Evolutionary conservation across 2,888 invertebrate genomes (phyloP).

Genomic region (Nomada fucata): DNA sequence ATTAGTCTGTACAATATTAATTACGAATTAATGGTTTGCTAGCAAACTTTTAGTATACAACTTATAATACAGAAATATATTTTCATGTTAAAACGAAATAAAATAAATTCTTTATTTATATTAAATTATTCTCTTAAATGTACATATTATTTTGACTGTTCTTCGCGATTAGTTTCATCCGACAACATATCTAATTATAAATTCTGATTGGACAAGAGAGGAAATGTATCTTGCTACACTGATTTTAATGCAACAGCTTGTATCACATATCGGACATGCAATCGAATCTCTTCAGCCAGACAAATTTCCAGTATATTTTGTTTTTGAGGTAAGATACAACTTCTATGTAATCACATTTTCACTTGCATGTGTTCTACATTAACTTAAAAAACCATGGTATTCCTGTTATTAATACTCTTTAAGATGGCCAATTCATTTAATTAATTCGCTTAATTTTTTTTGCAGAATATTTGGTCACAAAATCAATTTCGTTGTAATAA

Average conservation of each 20-base stretch:
- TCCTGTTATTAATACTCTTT: not conserved
- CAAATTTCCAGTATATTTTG: constrained; percentile 59
- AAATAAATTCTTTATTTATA: not conserved
- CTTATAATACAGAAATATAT: not conserved
- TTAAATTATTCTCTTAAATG: not conserved
- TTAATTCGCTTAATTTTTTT: constrained; percentile 13
- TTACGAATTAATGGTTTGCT: too few relatives aligned
- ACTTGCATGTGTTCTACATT: not conserved
- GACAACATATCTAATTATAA: constrained; percentile 65
- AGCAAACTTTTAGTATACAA: too few relatives aligned
- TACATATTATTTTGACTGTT: not conserved
- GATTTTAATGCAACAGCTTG: constrained; percentile 67
- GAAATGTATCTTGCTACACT: constrained; percentile 75
- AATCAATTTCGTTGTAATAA: constrained; percentile 31
- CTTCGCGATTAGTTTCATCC: constrained; percentile 42
- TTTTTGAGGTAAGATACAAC: constrained; percentile 66
- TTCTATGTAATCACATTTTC: not conserved
- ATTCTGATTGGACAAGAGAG: constrained; percentile 73
- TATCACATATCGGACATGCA: constrained; percentile 67
- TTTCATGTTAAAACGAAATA: constrained; percentile 1
- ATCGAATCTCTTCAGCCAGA: constrained; percentile 55
- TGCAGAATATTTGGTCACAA: constrained; percentile 40
- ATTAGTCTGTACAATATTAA: too few relatives aligned
- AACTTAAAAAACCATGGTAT: not conserved
- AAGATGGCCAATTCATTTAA: not conserved